Evolutionary conservation across 1,140 invertebrate species (phyloP).

Genomic region (Amyelois transitella): DNA sequence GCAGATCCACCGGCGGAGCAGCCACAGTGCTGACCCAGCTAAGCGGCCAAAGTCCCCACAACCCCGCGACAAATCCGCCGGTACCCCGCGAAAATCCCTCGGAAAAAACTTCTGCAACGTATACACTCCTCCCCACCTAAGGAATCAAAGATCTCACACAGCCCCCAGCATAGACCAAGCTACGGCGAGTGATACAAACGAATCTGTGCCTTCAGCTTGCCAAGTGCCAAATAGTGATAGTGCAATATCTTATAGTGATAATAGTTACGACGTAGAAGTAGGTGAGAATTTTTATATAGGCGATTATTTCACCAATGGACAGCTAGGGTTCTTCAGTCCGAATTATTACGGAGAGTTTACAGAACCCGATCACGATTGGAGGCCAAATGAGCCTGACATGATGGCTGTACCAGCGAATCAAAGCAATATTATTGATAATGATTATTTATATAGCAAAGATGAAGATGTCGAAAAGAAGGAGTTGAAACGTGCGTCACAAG

Average conservation of each 20-base stretch:
- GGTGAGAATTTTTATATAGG: constrained; percentile 66
- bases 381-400: constrained; percentile 49
- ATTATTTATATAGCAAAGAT: constrained; percentile 65
- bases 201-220: constrained; percentile 54
- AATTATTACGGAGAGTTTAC: constrained; percentile 47
- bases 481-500: constrained; percentile 74
- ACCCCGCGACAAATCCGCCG: constrained; percentile 42
- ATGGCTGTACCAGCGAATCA: constrained; percentile 51
- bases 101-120: constrained; percentile 70
- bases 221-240: constrained; percentile 69
- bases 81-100: constrained; percentile 49
- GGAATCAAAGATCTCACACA: constrained; percentile 51
- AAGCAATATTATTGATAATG: constrained; percentile 57
- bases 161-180: constrained; percentile 33
- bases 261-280: constrained; percentile 58
- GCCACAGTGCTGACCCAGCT: constrained; percentile 26
- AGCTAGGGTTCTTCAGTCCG: constrained; percentile 57
- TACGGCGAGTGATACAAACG: constrained; percentile 28
- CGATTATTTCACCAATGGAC: constrained; percentile 67
- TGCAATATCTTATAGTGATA: constrained; percentile 67
- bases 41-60: constrained; percentile 56
- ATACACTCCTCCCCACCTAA: constrained; percentile 66
- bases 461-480: constrained; percentile 76
- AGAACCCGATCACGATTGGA: constrained; percentile 36
- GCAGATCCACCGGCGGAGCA: constrained; percentile 25